phyloP scores from a whole-genome alignment of 2,888 invertebrate genomes.

The Alloplasta piceator region DNA sequence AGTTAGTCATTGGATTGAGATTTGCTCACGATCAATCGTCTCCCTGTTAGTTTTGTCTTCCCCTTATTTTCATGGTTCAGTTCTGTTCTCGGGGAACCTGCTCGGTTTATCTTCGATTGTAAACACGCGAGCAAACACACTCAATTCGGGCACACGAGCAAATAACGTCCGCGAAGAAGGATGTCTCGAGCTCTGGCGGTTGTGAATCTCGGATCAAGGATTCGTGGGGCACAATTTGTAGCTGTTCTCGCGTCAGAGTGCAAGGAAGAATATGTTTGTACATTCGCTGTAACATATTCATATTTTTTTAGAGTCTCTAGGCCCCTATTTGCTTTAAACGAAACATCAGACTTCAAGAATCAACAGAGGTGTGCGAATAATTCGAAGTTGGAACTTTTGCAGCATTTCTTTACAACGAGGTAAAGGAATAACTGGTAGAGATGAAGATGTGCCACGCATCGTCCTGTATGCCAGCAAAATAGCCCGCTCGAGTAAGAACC shows the following conservation, averaged over 20 bases:
- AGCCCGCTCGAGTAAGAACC: conserved; percentile 38
- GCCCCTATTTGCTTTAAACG: too few species aligned
- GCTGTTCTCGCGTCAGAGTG: conserved; percentile 79
- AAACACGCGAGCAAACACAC: conserved; percentile 56
- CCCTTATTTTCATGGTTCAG: conserved; percentile 77
- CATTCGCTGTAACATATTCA: too few species aligned
- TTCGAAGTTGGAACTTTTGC: too few species aligned
- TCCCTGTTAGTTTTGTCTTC: conserved; percentile 67
- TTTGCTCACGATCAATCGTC: neutral
- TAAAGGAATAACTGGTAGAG: too few species aligned
- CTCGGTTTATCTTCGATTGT: conserved; percentile 82
- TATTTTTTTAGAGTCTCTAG: too few species aligned
- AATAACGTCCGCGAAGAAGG: conserved; percentile 76
- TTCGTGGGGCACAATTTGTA: conserved; percentile 83
- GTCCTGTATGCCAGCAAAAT: conserved; percentile 21
- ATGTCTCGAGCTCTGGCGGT: conserved; percentile 68
- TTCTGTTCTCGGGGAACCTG: conserved; percentile 63
- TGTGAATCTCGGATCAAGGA: conserved; percentile 78
- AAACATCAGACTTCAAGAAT: too few species aligned
- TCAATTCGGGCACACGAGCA: conserved; percentile 28
- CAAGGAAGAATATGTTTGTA: too few species aligned
- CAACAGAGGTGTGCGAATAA: too few species aligned
- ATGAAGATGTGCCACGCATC: neutral
- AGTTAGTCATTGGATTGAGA: too few species aligned
- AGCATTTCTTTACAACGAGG: too few species aligned